Percentiles rank a stretch among this genome's conserved stretches.
Evolutionary conservation across 2,888 invertebrate species (phyloP).

Genomic region (Chorisops tibialis): DNA sequence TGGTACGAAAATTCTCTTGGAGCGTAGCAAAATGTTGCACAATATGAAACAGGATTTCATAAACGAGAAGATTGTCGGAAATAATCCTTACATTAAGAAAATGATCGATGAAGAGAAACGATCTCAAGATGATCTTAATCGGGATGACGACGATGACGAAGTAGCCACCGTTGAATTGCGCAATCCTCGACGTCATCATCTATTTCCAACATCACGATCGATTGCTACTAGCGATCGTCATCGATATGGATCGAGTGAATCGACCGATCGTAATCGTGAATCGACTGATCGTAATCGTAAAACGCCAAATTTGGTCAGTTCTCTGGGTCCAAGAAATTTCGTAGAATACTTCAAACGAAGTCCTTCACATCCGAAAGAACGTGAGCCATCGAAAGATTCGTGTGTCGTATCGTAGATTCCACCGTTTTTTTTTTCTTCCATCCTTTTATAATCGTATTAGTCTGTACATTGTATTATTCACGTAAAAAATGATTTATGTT

Average conservation of each 20-base stretch:
- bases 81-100: slow-evolving; percentile 50
- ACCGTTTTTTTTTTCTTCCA: slow-evolving; percentile 30
- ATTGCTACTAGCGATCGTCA: slow-evolving; percentile 15
- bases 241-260: slow-evolving; percentile 11
- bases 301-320: slow-evolving; percentile 12
- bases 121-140: slow-evolving; percentile 31
- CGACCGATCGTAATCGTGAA: slow-evolving; percentile 11
- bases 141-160: slow-evolving; percentile 35
- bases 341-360: slow-evolving; percentile 45
- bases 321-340: slow-evolving; percentile 36
- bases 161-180: slow-evolving; percentile 1
- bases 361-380: slow-evolving; percentile 39
- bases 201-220: slow-evolving; percentile 44
- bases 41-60: slow-evolving; percentile 50
- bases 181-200: slow-evolving; percentile 33
- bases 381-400: slow-evolving; percentile 43
- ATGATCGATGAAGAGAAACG: slow-evolving; percentile 40
- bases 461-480: slow-evolving; percentile 7
- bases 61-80: slow-evolving; percentile 48
- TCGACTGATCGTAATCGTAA: slow-evolving; percentile 12
- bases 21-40: slow-evolving; percentile 49
- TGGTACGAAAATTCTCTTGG: slow-evolving; percentile 45
- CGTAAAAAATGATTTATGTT: slow-evolving; percentile 12
- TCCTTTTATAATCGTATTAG: slow-evolving; percentile 22
- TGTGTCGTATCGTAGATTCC: slow-evolving; percentile 47